Evolutionary conservation across 2,113 vertebrate genomes (phyloP), one percentile per base, ranked within the genome.

Genomic region (Piliocolobus tephrosceles): DNA sequence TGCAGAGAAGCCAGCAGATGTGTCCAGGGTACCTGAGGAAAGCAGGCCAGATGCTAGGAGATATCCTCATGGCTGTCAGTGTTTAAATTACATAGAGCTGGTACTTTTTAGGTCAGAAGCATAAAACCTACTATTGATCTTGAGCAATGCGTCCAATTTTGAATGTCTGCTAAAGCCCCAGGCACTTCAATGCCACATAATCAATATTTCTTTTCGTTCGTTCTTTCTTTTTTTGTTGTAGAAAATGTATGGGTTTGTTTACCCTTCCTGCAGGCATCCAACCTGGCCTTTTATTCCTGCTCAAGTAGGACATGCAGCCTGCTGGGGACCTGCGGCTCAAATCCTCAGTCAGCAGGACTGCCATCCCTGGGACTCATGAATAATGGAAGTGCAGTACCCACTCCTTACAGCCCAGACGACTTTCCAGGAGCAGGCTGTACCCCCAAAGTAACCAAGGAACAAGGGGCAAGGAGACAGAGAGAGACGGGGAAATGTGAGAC

Each of bases 71-170:
- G 91, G 85, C 52, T 8, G n/a, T 80, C 88, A 96, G 82, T 50
- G 97, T 95, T 96, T 97, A 96, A 95, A 98, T 95, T 93, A 97
- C 72, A 93, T 0, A 3, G 45, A 3, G 4, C 58, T 97, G 85
- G 57, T 61, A 97, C 58, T 95, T 97, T 98, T 97, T 92, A 96
- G 93, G 94, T 97, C 87, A 98, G 85, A 98, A 96, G 95, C 96
- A 97, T 88, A 98, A 98, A 97, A 97, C 98, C 97, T 96, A 25
- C 96, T 98, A 98, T 98, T 98, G 98, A 98, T 98, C 87, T 83
- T 70, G 73, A 97, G 90, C 91, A 91, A 91, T 84, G 78, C 22
- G 43, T 97, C 89, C 89, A 95, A 97, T 96, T 98, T 96, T 87
- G 96, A 98, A 98, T 92, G 97, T 96, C 98, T 98, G 97, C 97